Conservation (phyloP, 2,113 vertebrate species). For the Nesoenas mayeri region DNA sequence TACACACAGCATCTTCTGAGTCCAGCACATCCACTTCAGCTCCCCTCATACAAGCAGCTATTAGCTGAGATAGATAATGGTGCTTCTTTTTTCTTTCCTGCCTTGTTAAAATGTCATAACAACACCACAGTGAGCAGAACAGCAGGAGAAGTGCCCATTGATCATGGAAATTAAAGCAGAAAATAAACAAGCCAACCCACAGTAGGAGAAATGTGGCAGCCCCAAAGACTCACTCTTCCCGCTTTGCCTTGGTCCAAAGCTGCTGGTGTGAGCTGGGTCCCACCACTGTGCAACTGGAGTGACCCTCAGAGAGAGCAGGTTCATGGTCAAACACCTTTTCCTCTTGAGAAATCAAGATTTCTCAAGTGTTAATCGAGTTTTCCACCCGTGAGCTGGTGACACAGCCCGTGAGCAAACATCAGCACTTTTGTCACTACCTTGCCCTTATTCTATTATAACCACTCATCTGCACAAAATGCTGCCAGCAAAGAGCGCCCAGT, state of each 20-base stretch:
- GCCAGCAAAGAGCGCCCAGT: background rate
- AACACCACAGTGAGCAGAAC: background rate
- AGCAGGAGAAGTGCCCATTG: background rate
- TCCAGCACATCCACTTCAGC: fast-evolving
- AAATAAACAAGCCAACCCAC: background rate
- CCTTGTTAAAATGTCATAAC: background rate
- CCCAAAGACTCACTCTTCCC: background rate
- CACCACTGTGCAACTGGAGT: background rate
- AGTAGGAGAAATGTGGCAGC: background rate
- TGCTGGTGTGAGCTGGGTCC: background rate
- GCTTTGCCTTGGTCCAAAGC: background rate
- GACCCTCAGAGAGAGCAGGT: background rate
- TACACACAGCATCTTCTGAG: background rate
- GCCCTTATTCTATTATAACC: background rate
- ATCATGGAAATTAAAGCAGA: background rate
- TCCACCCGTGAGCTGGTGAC: background rate
- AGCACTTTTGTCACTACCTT: background rate
- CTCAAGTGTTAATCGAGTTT: background rate
- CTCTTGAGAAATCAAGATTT: background rate
- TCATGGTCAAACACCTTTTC: background rate
- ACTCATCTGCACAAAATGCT: background rate
- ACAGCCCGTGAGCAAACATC: background rate
- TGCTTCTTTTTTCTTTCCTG: background rate
- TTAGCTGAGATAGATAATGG: background rate
- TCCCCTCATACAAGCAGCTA: background rate